phyloP scores from a whole-genome alignment of 2,113 vertebrate species.

The Phrynosoma platyrhinos region DNA sequence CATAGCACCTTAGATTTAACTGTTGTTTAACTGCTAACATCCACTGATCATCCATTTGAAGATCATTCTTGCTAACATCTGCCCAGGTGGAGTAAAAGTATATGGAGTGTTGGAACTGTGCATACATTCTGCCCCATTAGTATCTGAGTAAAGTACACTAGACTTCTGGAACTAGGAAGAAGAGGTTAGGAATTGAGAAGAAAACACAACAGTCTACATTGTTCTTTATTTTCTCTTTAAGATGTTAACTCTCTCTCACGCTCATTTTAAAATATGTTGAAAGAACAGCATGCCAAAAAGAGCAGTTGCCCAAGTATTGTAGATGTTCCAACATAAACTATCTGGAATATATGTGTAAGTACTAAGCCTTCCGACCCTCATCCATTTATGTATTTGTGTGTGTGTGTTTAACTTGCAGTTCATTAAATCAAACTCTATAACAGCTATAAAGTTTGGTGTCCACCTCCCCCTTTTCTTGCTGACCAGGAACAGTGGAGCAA shows the following conservation, averaged over 20 bases:
- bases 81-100: slow-evolving; percentile 3
- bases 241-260: slow-evolving; percentile 28
- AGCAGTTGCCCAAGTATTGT: slow-evolving; percentile 46
- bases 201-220: slow-evolving; percentile 34
- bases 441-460: slow-evolving; percentile 19
- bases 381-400: not conserved
- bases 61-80: not conserved
- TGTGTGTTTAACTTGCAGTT: slow-evolving; percentile 51
- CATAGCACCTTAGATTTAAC: slow-evolving; percentile 14
- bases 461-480: slow-evolving; percentile 18
- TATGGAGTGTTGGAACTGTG: not conserved
- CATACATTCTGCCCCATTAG: slow-evolving; percentile 12
- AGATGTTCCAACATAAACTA: slow-evolving; percentile 64
- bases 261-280: slow-evolving; percentile 44
- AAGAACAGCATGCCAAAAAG: slow-evolving; percentile 51
- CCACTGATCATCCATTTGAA: not conserved
- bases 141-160: slow-evolving; percentile 34
- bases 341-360: slow-evolving; percentile 43
- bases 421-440: slow-evolving; percentile 47
- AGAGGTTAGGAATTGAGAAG: slow-evolving; percentile 33
- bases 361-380: slow-evolving; percentile 48
- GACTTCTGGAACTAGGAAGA: slow-evolving; percentile 9
- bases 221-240: slow-evolving; percentile 43
- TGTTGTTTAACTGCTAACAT: not conserved
- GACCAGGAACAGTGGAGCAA: slow-evolving; percentile 1